A percentile compares a stretch with the other conserved stretches of the same genome.
Evolutionary conservation across 1,140 invertebrate species (phyloP).

Genomic region (Drosophila nigrodunni): DNA sequence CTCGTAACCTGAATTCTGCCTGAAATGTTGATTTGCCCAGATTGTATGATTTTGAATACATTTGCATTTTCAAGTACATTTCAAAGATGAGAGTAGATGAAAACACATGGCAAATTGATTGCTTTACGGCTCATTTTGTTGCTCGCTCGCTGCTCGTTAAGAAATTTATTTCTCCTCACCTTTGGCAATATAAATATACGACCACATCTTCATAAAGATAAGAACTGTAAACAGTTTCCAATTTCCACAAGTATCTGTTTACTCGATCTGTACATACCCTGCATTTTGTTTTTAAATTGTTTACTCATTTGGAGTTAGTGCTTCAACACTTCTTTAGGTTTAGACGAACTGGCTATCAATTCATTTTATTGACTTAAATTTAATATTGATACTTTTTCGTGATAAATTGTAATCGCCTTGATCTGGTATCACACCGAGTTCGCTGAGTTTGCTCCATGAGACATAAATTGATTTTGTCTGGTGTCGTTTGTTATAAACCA

Average conservation of each 20-base stretch:
- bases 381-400: no score
- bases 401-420: no score
- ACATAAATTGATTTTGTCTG: slow-evolving; percentile 66
- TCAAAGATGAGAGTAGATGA: slow-evolving; percentile 50
- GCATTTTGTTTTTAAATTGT: no score
- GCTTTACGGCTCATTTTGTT: slow-evolving; percentile 79
- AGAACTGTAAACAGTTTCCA: background rate
- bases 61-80: slow-evolving; percentile 61
- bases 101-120: slow-evolving; percentile 81
- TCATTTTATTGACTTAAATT: no score
- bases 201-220: slow-evolving; percentile 51
- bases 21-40: slow-evolving; percentile 30
- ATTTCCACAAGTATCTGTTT: background rate
- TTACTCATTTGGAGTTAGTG: no score
- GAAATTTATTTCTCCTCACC: slow-evolving; percentile 61
- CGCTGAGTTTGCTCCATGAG: slow-evolving; percentile 42
- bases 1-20: slow-evolving; percentile 19
- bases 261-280: no score
- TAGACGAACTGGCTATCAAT: no score
- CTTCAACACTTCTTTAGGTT: no score
- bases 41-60: slow-evolving; percentile 36
- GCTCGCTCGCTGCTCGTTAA: slow-evolving; percentile 63
- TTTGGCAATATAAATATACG: slow-evolving; percentile 38
- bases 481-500: slow-evolving; percentile 58
- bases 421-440: no score